phyloP scores from a whole-genome alignment of 2,113 vertebrate species.

The Hippocampus barbouri region DNA sequence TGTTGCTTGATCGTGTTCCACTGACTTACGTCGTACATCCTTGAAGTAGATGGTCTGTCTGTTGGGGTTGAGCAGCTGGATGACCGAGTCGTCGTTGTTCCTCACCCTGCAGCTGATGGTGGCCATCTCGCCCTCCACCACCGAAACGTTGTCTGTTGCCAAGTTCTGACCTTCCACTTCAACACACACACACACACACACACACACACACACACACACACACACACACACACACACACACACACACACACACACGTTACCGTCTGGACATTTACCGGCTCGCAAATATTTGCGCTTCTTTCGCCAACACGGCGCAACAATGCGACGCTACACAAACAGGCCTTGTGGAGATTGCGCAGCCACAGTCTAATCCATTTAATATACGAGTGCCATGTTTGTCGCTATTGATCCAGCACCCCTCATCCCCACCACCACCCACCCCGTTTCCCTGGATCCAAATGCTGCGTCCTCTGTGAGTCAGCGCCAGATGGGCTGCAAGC shows the following conservation, averaged over 20 bases:
- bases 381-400: constrained; percentile 67
- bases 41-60: constrained; percentile 90
- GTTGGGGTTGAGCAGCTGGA: constrained; percentile 98
- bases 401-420: constrained; percentile 59
- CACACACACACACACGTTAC: not conserved
- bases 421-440: constrained; percentile 13
- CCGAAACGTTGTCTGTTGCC: constrained; percentile 79
- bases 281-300: constrained; percentile 41
- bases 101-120: constrained; percentile 80
- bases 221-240: constrained; percentile 9
- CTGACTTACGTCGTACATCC: constrained; percentile 86
- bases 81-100: constrained; percentile 95
- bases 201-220: not conserved
- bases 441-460: constrained; percentile 50
- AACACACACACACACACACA: constrained; percentile 20
- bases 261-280: constrained; percentile 29
- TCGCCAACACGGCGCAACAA: constrained; percentile 29
- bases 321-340: constrained; percentile 38
- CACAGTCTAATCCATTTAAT: constrained; percentile 66
- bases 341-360: constrained; percentile 50
- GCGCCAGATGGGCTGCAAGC: constrained; percentile 70
- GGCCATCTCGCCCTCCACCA: constrained; percentile 75
- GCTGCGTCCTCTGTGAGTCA: constrained; percentile 57
- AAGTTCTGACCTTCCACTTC: constrained; percentile 84
- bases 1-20: not conserved